Conservation (phyloP, 2,797 vertebrate species). For the Manis pentadactyla region DNA sequence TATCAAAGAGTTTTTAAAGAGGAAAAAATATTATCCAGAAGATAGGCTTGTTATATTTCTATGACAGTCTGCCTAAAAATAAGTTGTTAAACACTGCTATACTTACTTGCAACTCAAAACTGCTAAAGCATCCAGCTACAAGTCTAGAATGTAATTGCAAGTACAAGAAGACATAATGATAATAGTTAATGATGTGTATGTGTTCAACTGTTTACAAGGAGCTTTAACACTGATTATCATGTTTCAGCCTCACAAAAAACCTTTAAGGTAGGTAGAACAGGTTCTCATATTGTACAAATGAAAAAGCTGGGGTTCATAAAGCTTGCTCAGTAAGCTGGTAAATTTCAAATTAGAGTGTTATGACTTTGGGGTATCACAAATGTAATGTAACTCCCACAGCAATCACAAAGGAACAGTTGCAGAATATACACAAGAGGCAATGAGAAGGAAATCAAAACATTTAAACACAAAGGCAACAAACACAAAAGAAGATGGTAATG, state of each 20-base stretch:
- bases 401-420: not conserved
- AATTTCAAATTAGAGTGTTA: not conserved
- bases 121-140: not conserved
- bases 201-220: not conserved
- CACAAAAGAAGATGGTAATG: not conserved
- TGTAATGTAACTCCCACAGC: not conserved
- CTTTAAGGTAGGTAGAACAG: not conserved
- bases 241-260: not conserved
- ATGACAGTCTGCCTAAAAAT: not conserved
- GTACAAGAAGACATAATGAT: not conserved
- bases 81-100: not conserved
- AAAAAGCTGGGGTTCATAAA: not conserved
- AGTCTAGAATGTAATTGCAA: not conserved
- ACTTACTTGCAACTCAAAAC: not conserved
- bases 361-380: not conserved
- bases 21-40: not conserved
- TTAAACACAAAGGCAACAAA: not conserved
- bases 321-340: not conserved
- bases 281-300: not conserved
- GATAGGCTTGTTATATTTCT: not conserved
- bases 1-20: not conserved
- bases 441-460: not conserved
- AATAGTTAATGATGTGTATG: not conserved
- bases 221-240: not conserved
- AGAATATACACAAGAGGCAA: not conserved